Base-by-base conservation (phyloP, 2,888 invertebrate species). In the Chaetoderma sp. region DNA sequence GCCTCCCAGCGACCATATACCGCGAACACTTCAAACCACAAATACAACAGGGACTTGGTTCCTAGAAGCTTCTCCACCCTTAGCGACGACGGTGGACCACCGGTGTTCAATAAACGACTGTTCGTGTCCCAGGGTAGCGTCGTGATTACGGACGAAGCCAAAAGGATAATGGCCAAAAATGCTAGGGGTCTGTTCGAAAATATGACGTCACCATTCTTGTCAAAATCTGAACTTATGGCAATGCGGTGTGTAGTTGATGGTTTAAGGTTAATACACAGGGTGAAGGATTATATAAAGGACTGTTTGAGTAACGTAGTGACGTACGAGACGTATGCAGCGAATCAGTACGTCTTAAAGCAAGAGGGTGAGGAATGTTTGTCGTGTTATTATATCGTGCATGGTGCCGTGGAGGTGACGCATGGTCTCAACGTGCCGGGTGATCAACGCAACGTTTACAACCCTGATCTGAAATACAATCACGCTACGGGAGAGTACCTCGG, bases 401-500 rank as follows among this genome's bases (percentile, higher is more conserved):
- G 81, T 2, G 76, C 76, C 1, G 79, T 78, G 18, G 78, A 78
- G 65, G 80, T 79, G 52, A 80, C 79, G 23, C 80, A 81, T 54
- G 80, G 79, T 49, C 70, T 77, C 61, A 67, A 70, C 21, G 67
- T 70, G 0, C 63, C 70, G 0, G 58, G 65, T 18, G 70, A 73
- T 55, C 76, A 77, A 1, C 67, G 77, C 27, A 75, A 73, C 49
- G 78, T 80, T 10, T 80, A 74, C 54, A 78, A 81, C 49, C 79
- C 81, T 0, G 77, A 80, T 60, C 79, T 81, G n/a, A 74, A 80
- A 28, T 81, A 81, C 70, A 78, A 73, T 47, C 81, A 81, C 52
- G 78, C 78, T 0, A 76, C 77, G 4, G 81, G 79, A 18, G 81
- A 81, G 63, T 81, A 79, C 54, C 67, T 81, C 5, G 80, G 80